These are phyloP conservation scores for Oedothorax gibbosus DNA, from an alignment of 1,140 invertebrate species.

Conservation along the genomic window DNA sequence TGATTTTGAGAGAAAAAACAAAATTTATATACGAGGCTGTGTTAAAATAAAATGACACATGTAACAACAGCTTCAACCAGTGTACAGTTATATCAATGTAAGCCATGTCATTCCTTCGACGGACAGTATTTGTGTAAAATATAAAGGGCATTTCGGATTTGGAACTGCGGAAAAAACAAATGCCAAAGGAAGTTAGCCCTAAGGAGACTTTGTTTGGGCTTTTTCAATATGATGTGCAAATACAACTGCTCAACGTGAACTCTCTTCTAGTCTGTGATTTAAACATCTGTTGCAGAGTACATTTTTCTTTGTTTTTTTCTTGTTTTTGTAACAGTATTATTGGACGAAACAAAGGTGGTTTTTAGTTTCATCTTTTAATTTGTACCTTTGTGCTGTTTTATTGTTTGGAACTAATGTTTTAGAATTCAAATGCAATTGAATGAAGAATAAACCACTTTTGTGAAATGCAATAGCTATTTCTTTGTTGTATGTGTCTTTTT, in stretches of 20 bases:
- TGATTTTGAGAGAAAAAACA: conserved; percentile 3
- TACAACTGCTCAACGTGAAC: conserved; percentile 60
- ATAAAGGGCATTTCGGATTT: conserved; percentile 46
- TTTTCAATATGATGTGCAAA: conserved; percentile 56
- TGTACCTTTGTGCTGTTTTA: conserved; percentile 55
- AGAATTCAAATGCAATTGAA: conserved; percentile 44
- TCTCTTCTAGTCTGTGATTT: conserved; percentile 62
- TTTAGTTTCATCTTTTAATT: conserved; percentile 58
- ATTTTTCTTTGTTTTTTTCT: conserved; percentile 38
- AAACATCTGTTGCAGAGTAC: conserved; percentile 59
- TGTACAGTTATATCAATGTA: background rate
- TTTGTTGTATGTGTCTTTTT: background rate
- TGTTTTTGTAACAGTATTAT: conserved; percentile 61
- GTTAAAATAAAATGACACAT: background rate
- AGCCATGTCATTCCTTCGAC: background rate
- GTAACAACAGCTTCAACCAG: background rate
- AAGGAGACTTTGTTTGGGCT: conserved; percentile 22
- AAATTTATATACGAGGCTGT: conserved; percentile 12
- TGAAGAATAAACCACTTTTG: conserved; percentile 60
- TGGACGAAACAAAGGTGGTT: conserved; percentile 60
- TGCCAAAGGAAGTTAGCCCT: conserved; percentile 43
- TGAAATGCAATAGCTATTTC: conserved; percentile 15
- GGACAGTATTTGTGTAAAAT: conserved; percentile 34
- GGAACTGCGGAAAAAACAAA: background rate
- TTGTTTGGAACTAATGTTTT: conserved; percentile 58